phyloP scores from a whole-genome alignment of 2,888 invertebrate genomes.

The Adelphocoris suturalis region DNA sequence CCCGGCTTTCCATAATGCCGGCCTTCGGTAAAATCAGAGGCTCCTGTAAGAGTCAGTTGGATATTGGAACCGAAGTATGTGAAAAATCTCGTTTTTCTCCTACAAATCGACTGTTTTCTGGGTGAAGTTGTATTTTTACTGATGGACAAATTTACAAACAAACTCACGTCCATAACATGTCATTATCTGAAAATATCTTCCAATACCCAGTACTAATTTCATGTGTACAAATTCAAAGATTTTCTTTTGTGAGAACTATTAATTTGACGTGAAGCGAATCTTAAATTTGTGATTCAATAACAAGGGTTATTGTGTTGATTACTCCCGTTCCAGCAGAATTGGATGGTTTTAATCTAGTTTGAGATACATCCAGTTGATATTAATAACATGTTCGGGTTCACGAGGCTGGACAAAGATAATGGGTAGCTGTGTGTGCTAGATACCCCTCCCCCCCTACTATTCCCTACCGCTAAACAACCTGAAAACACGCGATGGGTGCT shows the following conservation, averaged over 20 bases:
- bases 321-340: not conserved
- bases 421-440: not conserved
- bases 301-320: not conserved
- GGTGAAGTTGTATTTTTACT: no score
- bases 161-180: not conserved
- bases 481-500: constrained; percentile 25
- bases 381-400: not conserved
- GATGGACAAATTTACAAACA: no score
- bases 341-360: not conserved
- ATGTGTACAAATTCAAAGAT: not conserved
- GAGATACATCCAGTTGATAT: not conserved
- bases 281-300: not conserved
- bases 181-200: no score
- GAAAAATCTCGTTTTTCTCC: no score
- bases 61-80: not conserved
- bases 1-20: not conserved
- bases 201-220: not conserved
- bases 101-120: no score
- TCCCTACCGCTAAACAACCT: not conserved
- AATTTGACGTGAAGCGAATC: not conserved
- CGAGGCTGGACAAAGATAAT: constrained; percentile 47
- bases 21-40: not conserved
- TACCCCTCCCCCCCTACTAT: not conserved
- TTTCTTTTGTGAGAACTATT: not conserved
- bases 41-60: not conserved